phyloP scores from a whole-genome alignment of 2,888 invertebrate species.

The Sphinx pinastri region DNA sequence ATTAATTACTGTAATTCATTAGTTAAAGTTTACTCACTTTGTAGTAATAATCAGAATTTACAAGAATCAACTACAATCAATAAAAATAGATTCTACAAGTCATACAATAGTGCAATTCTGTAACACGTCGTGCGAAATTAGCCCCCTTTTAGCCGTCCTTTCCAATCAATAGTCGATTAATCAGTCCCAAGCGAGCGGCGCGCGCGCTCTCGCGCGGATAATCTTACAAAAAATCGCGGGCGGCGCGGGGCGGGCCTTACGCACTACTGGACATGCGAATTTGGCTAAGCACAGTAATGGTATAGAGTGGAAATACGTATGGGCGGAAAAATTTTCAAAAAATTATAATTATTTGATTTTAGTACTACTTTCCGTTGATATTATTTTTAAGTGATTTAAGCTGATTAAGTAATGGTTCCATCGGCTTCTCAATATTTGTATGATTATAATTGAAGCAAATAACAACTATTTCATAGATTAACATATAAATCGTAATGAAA shows the following conservation, averaged over 20 bases:
- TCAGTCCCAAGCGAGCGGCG: slow-evolving; percentile 71
- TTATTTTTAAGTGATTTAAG: too few relatives aligned
- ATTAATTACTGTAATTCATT: too few relatives aligned
- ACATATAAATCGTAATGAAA: too few relatives aligned
- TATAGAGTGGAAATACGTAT: slow-evolving; percentile 46
- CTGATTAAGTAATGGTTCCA: too few relatives aligned
- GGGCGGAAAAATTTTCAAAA: not conserved
- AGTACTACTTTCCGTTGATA: too few relatives aligned
- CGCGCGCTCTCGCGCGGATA: slow-evolving; percentile 76
- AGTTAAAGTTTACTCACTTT: too few relatives aligned
- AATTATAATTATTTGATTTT: too few relatives aligned
- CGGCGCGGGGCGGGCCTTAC: slow-evolving; percentile 52
- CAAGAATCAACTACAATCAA: too few relatives aligned
- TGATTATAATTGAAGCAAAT: too few relatives aligned
- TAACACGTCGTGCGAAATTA: slow-evolving; percentile 17
- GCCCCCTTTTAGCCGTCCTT: slow-evolving; percentile 21
- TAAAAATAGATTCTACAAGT: not conserved
- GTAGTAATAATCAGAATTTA: too few relatives aligned
- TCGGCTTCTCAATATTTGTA: too few relatives aligned
- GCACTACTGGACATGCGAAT: slow-evolving; percentile 66
- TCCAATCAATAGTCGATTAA: slow-evolving; percentile 82
- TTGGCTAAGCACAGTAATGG: slow-evolving; percentile 48
- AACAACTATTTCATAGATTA: too few relatives aligned
- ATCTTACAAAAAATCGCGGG: slow-evolving; percentile 81
- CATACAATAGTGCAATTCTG: not conserved